Base-by-base conservation (phyloP, 2,113 vertebrate species). In the Periophthalmus modestus region DNA sequence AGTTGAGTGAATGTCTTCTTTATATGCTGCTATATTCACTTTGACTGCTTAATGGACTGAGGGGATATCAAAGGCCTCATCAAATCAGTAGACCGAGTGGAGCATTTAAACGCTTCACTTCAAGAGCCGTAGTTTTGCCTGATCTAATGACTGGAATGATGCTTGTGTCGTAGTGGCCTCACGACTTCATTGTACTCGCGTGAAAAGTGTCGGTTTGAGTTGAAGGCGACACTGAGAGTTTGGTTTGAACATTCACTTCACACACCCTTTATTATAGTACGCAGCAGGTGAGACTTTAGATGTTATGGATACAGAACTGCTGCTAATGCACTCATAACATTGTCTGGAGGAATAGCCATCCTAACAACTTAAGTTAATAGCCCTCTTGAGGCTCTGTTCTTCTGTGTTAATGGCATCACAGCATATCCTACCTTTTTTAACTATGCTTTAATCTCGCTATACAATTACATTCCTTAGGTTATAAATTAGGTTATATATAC, bases 1-100 rank as follows among this genome's bases (percentile, higher is more conserved):
- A 78, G 73, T 66, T 14, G 34, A 76, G 73, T 86, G 79, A 69
- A 86, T 85, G 85, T 86, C 80, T 80, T 85, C 73, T 82, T 85
- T 83, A 82, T 80, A 69, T 84, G 80, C 78, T 69, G 62, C 77
- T 81, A 74, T 81, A 88, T 89, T 91, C 79, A 68, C 61, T 83
- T 86, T 89, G 80, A 85, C 85, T 81, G 76, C 85, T 78, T 89
- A 89, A 90, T 89, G 79, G 79, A 73, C 75, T 77, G 77, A 87
- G 83, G 79, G 55, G 75, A 79, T 89, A 89, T 88, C 85, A 89
- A 87, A 90, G 81, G 83, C 75, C 74, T 87, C 85, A 87, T 90
- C 89, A 90, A 83, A 86, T 74, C 65, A n/a, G 2, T 50, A 75
- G 79, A 89, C 85, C 84, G 83, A 90, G 78, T 76, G 78, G 71